A percentile compares a stretch with the other conserved stretches of the same genome.
Evolutionary conservation across 2,797 vertebrate genomes (phyloP).

Genomic region (Eutrigla gurnardus): DNA sequence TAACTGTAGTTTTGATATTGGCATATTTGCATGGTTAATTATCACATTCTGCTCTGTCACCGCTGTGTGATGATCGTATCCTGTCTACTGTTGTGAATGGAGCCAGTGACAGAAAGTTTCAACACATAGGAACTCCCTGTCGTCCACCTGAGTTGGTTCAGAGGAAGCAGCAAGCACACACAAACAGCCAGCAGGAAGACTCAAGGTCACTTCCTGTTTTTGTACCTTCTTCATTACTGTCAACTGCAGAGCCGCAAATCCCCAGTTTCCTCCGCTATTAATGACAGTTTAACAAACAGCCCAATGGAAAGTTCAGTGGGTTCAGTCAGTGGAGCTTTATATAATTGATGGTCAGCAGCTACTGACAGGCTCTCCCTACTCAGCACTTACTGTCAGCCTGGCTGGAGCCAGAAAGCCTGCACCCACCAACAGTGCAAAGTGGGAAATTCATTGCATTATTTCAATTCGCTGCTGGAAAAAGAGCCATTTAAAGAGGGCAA

Average conservation of each 20-base stretch:
- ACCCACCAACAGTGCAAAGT: background rate
- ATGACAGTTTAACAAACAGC: constrained; percentile 63
- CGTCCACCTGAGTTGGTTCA: constrained; percentile 38
- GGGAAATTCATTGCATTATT: constrained; percentile 45
- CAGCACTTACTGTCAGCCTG: constrained; percentile 56
- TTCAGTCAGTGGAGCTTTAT: constrained; percentile 43
- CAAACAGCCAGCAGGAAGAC: constrained; percentile 53
- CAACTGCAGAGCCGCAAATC: constrained; percentile 53
- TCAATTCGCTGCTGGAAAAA: constrained; percentile 26
- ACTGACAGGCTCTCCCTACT: constrained; percentile 47
- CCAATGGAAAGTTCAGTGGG: constrained; percentile 53
- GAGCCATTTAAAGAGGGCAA: background rate
- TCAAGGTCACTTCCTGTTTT: constrained; percentile 79
- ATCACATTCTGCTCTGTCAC: constrained; percentile 35
- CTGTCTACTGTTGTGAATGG: constrained; percentile 40
- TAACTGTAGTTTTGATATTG: constrained; percentile 1
- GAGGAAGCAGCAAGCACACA: constrained; percentile 49
- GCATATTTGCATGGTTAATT: constrained; percentile 10
- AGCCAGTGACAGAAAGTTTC: constrained; percentile 50
- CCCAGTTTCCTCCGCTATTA: constrained; percentile 67
- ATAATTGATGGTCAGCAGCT: constrained; percentile 50
- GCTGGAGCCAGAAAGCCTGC: constrained; percentile 44
- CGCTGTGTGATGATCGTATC: constrained; percentile 43
- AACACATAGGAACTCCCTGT: constrained; percentile 43
- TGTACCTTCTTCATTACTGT: constrained; percentile 68